phyloP scores from a whole-genome alignment of 2,888 invertebrate genomes.

The Lordiphosa andalusiaca region DNA sequence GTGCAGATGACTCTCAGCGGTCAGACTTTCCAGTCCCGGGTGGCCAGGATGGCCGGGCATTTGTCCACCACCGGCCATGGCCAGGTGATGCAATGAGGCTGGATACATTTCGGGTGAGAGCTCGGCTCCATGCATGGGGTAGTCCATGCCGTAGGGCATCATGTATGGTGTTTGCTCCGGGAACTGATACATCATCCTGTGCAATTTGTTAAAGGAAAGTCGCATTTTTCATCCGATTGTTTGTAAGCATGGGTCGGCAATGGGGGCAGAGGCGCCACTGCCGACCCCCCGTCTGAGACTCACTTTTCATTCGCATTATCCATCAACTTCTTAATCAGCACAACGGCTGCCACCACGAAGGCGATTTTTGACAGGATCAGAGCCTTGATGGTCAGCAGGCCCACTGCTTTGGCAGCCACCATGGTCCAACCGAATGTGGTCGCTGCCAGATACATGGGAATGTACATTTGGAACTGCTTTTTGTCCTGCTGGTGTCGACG shows the following conservation, averaged over 20 bases:
- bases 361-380: constrained; percentile 86
- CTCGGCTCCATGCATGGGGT: constrained; percentile 74
- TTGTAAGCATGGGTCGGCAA: too few species aligned
- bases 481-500: constrained; percentile 81
- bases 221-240: too few species aligned
- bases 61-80: constrained; percentile 65
- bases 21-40: constrained; percentile 71
- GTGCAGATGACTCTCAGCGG: constrained; percentile 76
- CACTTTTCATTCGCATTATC: constrained; percentile 82
- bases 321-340: constrained; percentile 84
- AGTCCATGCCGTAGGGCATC: constrained; percentile 80
- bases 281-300: constrained; percentile 17
- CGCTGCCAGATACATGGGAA: constrained; percentile 86
- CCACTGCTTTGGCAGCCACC: constrained; percentile 83
- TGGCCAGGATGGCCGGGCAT: constrained; percentile 55
- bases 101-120: constrained; percentile 77
- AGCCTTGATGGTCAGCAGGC: constrained; percentile 85
- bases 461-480: constrained; percentile 84
- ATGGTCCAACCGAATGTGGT: constrained; percentile 85
- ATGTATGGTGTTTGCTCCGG: constrained; percentile 79
- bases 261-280: neutral
- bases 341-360: constrained; percentile 83
- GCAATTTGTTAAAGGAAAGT: neutral
- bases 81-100: constrained; percentile 72
- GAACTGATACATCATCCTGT: constrained; percentile 79